Conservation (phyloP, 2,888 invertebrate species). For the Drosophila quinaria region DNA sequence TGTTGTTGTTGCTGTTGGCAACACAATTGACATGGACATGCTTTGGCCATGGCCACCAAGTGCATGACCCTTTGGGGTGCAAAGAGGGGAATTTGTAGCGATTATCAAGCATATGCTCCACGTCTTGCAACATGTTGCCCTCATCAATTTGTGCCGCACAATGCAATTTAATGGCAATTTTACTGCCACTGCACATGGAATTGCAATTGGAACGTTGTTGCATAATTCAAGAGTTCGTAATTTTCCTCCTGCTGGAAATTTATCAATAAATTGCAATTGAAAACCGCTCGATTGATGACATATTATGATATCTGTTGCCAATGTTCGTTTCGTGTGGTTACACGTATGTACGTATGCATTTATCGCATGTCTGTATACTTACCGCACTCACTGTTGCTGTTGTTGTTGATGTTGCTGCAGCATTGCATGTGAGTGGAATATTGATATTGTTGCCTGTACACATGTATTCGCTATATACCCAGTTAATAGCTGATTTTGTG, state of each 20-base stretch:
- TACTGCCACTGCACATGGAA: slow-evolving; percentile 42
- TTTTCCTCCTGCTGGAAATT: slow-evolving; percentile 29
- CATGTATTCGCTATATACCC: background rate
- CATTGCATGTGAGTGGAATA: slow-evolving; percentile 46
- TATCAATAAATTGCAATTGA: slow-evolving; percentile 62
- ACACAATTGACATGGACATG: slow-evolving; percentile 47
- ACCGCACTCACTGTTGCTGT: slow-evolving; percentile 2
- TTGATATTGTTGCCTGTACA: slow-evolving; percentile 9
- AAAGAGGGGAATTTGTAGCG: background rate
- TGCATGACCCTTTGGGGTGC: slow-evolving; percentile 13
- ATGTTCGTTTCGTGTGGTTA: slow-evolving; percentile 22
- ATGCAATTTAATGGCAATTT: slow-evolving; percentile 69
- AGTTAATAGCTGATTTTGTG: slow-evolving; percentile 15
- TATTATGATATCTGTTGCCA: slow-evolving; percentile 33
- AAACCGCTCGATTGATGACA: slow-evolving; percentile 49
- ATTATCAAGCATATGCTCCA: slow-evolving; percentile 38
- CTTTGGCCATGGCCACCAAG: slow-evolving; percentile 24
- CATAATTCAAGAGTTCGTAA: slow-evolving; percentile 40
- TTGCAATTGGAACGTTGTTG: slow-evolving; percentile 12
- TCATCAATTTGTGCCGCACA: slow-evolving; percentile 33
- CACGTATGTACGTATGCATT: background rate
- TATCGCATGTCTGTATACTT: background rate
- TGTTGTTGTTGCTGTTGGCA: slow-evolving; percentile 37
- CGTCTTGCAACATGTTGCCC: slow-evolving; percentile 19
- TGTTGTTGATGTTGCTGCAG: slow-evolving; percentile 1